Conservation (phyloP, 2,888 invertebrate genomes). For the Lasioglossum pauxillum region DNA sequence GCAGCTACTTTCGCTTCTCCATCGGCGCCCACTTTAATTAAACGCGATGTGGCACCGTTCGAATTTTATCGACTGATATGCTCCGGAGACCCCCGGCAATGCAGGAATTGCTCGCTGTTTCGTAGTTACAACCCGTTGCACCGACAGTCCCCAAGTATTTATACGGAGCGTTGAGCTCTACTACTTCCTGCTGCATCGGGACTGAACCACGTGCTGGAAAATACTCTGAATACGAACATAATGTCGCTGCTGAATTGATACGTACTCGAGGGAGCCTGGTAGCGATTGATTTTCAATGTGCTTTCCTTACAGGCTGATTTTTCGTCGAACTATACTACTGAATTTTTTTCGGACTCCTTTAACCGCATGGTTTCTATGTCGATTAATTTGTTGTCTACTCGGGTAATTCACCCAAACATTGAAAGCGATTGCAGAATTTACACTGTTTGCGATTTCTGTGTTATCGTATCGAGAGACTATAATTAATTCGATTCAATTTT, state of each 20-base stretch:
- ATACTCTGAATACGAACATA: neutral
- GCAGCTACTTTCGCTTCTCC: slow-evolving; percentile 57
- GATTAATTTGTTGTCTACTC: slow-evolving; percentile 15
- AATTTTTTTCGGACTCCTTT: neutral
- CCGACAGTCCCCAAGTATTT: neutral
- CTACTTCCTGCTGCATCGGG: neutral
- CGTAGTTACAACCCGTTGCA: neutral
- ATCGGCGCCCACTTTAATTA: slow-evolving; percentile 31
- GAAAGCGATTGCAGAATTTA: slow-evolving; percentile 39
- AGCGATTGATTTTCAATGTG: neutral
- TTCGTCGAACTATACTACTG: neutral
- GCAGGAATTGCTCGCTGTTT: slow-evolving; percentile 12
- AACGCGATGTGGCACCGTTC: neutral
- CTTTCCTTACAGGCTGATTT: neutral
- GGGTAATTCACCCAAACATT: slow-evolving; percentile 26
- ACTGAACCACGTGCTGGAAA: neutral
- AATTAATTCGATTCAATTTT: slow-evolving; percentile 49
- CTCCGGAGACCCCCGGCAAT: neutral
- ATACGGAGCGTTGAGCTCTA: neutral
- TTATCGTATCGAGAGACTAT: slow-evolving; percentile 40
- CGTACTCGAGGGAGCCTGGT: neutral
- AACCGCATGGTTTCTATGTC: no score
- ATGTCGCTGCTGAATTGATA: neutral
- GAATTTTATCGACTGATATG: slow-evolving; percentile 29
- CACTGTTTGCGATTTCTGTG: slow-evolving; percentile 2